phyloP scores from a whole-genome alignment of 2,888 invertebrate species.

The Drosophila yooni region DNA sequence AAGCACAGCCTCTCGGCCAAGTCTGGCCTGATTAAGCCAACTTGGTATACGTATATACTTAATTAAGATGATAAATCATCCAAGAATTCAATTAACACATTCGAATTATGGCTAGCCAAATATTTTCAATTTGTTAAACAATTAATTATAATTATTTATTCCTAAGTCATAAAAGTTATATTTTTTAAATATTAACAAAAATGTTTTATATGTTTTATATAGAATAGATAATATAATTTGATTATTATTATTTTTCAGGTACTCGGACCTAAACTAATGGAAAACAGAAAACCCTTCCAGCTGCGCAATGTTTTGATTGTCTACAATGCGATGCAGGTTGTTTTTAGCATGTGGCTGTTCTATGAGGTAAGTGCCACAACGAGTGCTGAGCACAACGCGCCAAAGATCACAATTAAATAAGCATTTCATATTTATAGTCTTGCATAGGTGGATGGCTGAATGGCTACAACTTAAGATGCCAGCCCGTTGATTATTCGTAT shows the following conservation, averaged over 20 bases:
- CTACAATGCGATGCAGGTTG: slow-evolving; percentile 92
- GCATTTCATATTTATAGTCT: slow-evolving; percentile 83
- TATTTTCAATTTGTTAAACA: neutral
- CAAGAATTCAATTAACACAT: neutral
- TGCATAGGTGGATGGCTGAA: slow-evolving; percentile 89
- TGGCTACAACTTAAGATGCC: slow-evolving; percentile 90
- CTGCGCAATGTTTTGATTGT: slow-evolving; percentile 90
- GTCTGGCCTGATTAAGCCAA: neutral
- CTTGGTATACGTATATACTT: neutral
- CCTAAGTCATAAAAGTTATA: neutral
- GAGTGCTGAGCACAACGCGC: neutral
- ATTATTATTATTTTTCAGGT: slow-evolving; percentile 84
- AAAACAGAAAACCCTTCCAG: slow-evolving; percentile 92
- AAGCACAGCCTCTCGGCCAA: neutral
- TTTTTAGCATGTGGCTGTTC: slow-evolving; percentile 86
- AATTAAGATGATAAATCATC: neutral
- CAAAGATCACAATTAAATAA: slow-evolving; percentile 7
- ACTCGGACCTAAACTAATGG: slow-evolving; percentile 93
- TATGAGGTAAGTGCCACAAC: slow-evolving; percentile 84
- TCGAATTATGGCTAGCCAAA: neutral
- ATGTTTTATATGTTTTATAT: too few species aligned
- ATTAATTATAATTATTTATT: neutral
- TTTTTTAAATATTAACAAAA: neutral
- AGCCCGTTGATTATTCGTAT: slow-evolving; percentile 92
- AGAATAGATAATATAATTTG: too few species aligned